A percentile compares a stretch with the other conserved stretches of the same genome.
These are phyloP conservation scores for Chrysomela aeneicollis DNA, from an alignment of 2,888 invertebrate species.

Conservation along the genomic window DNA sequence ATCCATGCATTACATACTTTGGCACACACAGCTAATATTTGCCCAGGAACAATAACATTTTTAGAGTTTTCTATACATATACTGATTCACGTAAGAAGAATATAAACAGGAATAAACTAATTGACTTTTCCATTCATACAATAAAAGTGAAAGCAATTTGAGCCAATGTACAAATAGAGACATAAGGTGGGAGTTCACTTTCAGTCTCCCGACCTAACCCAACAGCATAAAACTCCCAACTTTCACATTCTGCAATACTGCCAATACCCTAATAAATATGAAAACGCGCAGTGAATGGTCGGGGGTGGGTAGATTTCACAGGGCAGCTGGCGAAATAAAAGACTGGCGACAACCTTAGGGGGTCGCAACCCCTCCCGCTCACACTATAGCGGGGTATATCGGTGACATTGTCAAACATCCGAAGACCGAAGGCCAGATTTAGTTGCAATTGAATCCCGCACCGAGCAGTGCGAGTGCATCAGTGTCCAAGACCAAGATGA, in stretches of 20 bases:
- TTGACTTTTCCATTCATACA: background rate
- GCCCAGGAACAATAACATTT: no score
- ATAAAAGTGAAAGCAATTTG: slow-evolving; percentile 16
- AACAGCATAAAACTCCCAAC: slow-evolving; percentile 41
- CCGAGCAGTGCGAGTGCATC: slow-evolving; percentile 36
- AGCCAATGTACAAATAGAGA: slow-evolving; percentile 36
- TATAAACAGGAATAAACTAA: no score
- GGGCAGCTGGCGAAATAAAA: slow-evolving; percentile 63
- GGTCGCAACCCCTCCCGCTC: slow-evolving; percentile 58
- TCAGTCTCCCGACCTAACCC: slow-evolving; percentile 24
- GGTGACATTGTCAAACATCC: slow-evolving; percentile 62
- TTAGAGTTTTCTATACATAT: no score
- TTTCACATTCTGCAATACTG: slow-evolving; percentile 54
- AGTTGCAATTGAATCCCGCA: slow-evolving; percentile 47
- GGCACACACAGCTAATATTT: no score
- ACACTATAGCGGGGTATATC: slow-evolving; percentile 57
- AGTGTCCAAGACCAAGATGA: slow-evolving; percentile 54
- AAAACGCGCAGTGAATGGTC: slow-evolving; percentile 57
- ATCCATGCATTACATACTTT: no score
- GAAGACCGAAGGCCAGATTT: slow-evolving; percentile 55
- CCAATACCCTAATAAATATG: slow-evolving; percentile 59
- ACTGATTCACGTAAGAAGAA: no score
- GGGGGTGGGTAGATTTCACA: slow-evolving; percentile 60
- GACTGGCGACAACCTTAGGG: slow-evolving; percentile 61
- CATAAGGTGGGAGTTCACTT: slow-evolving; percentile 28